These are phyloP conservation scores for Apamea anceps DNA, from an alignment of 2,888 invertebrate species.

Conservation along the genomic window DNA sequence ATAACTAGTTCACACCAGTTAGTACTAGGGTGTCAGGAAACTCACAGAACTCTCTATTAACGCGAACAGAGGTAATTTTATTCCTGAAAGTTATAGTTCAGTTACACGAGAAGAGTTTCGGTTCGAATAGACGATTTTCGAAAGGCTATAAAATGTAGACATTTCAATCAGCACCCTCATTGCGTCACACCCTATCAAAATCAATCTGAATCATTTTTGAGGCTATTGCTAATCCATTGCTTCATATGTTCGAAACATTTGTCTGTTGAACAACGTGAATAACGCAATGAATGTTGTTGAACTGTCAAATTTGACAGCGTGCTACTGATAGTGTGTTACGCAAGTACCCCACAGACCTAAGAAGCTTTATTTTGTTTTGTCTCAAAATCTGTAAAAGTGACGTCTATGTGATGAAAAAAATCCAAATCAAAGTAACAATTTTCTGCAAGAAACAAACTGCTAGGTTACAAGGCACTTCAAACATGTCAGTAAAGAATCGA, in stretches of 20 bases:
- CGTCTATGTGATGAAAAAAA: background rate
- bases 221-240: background rate
- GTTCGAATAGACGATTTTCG: background rate
- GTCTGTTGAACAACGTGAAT: background rate
- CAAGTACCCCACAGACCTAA: background rate
- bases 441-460: conserved; percentile 29
- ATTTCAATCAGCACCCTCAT: background rate
- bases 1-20: conserved; percentile 35
- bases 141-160: background rate
- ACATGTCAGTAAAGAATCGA: conserved; percentile 51
- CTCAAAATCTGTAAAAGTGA: background rate
- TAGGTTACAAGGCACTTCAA: conserved; percentile 41
- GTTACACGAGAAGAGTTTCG: background rate
- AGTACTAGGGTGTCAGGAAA: conserved; percentile 15
- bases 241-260: background rate
- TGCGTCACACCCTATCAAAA: background rate
- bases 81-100: background rate
- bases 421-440: background rate
- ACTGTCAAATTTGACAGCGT: background rate
- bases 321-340: background rate
- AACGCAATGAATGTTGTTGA: too few species aligned
- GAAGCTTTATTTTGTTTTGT: background rate
- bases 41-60: conserved; percentile 11
- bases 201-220: background rate
- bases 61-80: background rate